Evolutionary conservation across 2,888 invertebrate genomes (phyloP), one percentile per base, ranked within the genome.

Genomic region (Zygothrica quintamaculata): DNA sequence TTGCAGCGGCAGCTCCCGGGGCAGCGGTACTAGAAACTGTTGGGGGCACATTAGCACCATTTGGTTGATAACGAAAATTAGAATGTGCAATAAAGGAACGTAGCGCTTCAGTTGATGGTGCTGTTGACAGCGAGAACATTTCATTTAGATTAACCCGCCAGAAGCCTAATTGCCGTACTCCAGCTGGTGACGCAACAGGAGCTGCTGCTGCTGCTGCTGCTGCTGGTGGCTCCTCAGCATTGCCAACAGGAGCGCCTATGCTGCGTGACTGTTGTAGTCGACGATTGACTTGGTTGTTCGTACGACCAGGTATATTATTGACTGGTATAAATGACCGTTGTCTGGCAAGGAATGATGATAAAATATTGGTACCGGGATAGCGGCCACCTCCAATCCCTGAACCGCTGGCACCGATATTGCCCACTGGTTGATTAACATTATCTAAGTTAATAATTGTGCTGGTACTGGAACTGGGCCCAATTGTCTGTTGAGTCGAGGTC

Each of bases 71-170:
- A 4, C 88, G 87, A 65, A 89, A 81, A 46, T 77, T 80, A 60
- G 87, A 77, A 60, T 87, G 81, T 43, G 86, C 71, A 29, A 90
- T 89, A 8, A 89, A 75, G 8, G 88, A 85, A 1, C 90, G 85
- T 44, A 90, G 67, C 1, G 88, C 88, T 56, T 89, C 88, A 0
- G 89, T 84, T 3, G 87, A 87, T 0, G 89, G 82, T 0, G 87
- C 82, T 18, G 88, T 84, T 0, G 90, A 90, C 1, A 90, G 78
- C 5, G 88, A 85, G 3, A 90, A 65, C 40, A 90, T 84, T 42
- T 89, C 87, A 43, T 89, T 90, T 0, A 89, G 60, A 59, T 90
- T 90, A 22, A 84, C 79, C 18, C 89, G 84, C 90, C 90, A 89
- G 12, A 85, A 82, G n/a, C 86, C 74, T 39, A 68, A 36, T 42